Percentiles rank a stretch among this genome's conserved stretches.
These are phyloP conservation scores for Eurytoma adleriae DNA, from an alignment of 2,888 invertebrate genomes.

Conservation along the genomic window DNA sequence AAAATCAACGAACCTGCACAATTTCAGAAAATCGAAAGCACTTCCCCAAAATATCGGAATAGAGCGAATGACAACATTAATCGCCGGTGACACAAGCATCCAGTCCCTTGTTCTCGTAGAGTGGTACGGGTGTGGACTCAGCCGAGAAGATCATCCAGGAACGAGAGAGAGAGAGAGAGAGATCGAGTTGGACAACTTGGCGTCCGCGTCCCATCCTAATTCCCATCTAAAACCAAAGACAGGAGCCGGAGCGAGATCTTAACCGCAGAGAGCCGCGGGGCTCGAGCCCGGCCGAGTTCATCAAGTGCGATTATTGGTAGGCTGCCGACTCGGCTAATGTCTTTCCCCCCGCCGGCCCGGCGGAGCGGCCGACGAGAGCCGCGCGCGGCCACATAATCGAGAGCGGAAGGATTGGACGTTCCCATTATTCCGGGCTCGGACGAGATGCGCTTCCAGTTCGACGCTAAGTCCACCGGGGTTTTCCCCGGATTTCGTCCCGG, in stretches of 20 bases:
- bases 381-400: constrained; percentile 26
- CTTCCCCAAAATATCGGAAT: no score
- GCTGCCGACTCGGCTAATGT: constrained; percentile 41
- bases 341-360: not conserved
- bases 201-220: constrained; percentile 8
- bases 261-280: constrained; percentile 10
- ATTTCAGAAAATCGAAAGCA: no score
- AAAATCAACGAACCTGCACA: no score
- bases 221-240: constrained; percentile 26
- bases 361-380: no score
- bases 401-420: not conserved
- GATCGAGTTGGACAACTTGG: constrained; percentile 5
- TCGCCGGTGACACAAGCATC: no score
- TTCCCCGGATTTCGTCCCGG: no score
- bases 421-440: not conserved
- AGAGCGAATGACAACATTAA: no score
- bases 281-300: constrained; percentile 22
- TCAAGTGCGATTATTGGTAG: constrained; percentile 47
- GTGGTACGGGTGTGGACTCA: no score
- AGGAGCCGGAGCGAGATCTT: constrained; percentile 17
- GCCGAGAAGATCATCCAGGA: constrained; percentile 8
- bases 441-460: not conserved
- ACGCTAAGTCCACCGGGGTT: no score
- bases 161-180: not conserved
- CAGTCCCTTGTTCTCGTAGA: no score